These are phyloP conservation scores for Eupelmus urozonus DNA, from an alignment of 2,888 invertebrate species.

Conservation along the genomic window DNA sequence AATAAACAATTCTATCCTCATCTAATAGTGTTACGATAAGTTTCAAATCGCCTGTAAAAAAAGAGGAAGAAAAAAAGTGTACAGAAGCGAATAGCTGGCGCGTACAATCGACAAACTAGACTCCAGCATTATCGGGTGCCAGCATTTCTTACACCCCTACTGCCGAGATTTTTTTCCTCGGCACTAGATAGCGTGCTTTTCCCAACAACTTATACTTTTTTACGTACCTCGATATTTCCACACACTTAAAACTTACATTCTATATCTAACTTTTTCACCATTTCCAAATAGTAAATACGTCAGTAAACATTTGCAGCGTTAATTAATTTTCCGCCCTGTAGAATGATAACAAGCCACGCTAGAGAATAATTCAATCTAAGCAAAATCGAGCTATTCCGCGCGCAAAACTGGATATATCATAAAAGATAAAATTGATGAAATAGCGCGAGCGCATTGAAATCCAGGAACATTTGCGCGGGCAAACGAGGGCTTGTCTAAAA, in stretches of 20 bases:
- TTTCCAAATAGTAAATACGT: too few species aligned
- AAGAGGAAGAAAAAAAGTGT: not conserved
- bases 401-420: not conserved
- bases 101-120: conserved; percentile 22
- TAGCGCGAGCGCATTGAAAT: conserved; percentile 4
- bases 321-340: too few species aligned
- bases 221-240: not conserved
- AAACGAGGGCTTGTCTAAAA: conserved; percentile 23
- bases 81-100: not conserved
- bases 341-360: too few species aligned
- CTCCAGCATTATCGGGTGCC: conserved; percentile 45
- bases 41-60: too few species aligned
- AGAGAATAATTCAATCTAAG: too few species aligned
- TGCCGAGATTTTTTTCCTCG: conserved; percentile 19
- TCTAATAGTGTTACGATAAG: too few species aligned
- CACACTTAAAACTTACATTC: too few species aligned
- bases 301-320: too few species aligned
- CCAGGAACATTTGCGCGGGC: conserved; percentile 30
- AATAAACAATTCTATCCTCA: too few species aligned
- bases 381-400: too few species aligned
- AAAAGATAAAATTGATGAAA: not conserved
- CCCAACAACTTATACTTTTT: not conserved
- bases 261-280: too few species aligned
- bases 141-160: not conserved
- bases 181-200: conserved; percentile 42